Base-by-base conservation (phyloP, 1,140 invertebrate species). In the Catajapyx aquilonaris region DNA sequence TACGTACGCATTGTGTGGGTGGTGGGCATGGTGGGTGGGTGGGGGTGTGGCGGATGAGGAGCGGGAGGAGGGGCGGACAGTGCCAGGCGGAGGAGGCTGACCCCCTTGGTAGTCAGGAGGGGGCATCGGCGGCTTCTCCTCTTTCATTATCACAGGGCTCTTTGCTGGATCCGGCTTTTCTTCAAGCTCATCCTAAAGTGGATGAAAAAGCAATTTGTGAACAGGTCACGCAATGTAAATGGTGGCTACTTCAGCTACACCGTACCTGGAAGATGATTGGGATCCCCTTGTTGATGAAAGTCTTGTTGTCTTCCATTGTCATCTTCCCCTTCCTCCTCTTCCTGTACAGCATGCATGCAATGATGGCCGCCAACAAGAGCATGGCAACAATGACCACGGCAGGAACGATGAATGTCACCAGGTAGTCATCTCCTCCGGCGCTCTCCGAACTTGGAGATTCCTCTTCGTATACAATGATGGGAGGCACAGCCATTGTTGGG, bases 371-470 rank as follows among this genome's bases (percentile, higher is more conserved):
- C 4, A 93, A 61, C 0, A 91, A 55, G 1, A 94, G 61, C 80
- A 94, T 91, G 5, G 71, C 71, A 0, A 79, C 69, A 39, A 94
- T 87, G 5, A 94, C 83, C 13, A 91, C 69, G 0, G 78, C 79
- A 0, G 87, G 87, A 30, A 93, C 66, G 10, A 94, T 73, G 41
- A 85, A 86, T 1, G 84, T 91, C n/a, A 87, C 69, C 36, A 86
- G 64, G 50, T 90, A 85, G 44, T 86, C 81, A 30, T 81, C 76
- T n/a, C 60, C 57, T 20, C 60, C 60, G 2, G 48, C 40, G 54
- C 13, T 65, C 52, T 0, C 54, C 54, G 2, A 50, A 57, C n/a
- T 62, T 63, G 32, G 7, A 40, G 40, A 39, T 31, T 68, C 66
- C 21, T 70, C 61, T 19, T 43, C 22, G 36, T 35, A 2, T 32